These are phyloP conservation scores for Drosophila elegans DNA, from an alignment of 1,140 invertebrate genomes.

Conservation along the genomic window DNA sequence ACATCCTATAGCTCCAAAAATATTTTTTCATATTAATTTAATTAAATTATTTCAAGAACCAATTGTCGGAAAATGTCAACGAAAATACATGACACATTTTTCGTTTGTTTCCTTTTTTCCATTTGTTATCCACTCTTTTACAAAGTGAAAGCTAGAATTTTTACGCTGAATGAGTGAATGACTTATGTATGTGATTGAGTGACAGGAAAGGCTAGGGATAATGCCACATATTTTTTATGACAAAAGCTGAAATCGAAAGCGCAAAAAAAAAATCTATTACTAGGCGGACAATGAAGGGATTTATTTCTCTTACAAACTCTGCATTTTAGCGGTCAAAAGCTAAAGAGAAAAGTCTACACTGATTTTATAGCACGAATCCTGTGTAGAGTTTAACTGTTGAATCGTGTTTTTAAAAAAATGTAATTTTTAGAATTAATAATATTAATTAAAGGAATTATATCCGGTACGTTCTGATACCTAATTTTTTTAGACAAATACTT, in stretches of 20 bases:
- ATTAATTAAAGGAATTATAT: no score
- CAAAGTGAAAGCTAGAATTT: constrained; percentile 48
- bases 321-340: not conserved
- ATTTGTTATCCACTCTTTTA: not conserved
- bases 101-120: not conserved
- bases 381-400: constrained; percentile 76
- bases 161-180: constrained; percentile 23
- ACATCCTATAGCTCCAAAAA: not conserved
- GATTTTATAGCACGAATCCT: no score
- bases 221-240: constrained; percentile 55
- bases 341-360: constrained; percentile 37
- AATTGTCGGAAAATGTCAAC: not conserved
- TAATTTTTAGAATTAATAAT: not conserved
- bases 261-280: constrained; percentile 24
- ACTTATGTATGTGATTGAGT: constrained; percentile 29
- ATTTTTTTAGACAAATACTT: no score
- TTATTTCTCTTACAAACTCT: not conserved
- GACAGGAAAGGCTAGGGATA: constrained; percentile 36
- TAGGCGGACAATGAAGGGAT: constrained; percentile 20
- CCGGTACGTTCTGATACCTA: no score
- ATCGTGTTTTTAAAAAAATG: constrained; percentile 3
- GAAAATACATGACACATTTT: constrained; percentile 6
- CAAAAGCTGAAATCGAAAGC: constrained; percentile 75
- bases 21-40: not conserved
- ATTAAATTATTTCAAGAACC: not conserved